Evolutionary conservation across 2,888 invertebrate species (phyloP).

Genomic region (Arge pagana): DNA sequence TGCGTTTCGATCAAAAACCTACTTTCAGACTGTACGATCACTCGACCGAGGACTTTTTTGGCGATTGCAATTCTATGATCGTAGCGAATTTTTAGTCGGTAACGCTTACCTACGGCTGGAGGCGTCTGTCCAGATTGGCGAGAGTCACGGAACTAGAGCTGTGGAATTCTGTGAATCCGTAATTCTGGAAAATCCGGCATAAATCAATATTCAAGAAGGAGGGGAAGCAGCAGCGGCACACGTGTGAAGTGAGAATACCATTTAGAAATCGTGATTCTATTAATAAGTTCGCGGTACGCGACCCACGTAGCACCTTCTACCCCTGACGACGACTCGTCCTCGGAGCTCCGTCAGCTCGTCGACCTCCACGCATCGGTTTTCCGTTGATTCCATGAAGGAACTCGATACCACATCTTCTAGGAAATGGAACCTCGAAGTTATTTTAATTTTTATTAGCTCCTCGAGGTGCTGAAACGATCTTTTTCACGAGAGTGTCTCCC

Average conservation of each 20-base stretch:
- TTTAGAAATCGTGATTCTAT: constrained; percentile 37
- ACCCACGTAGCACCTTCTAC: constrained; percentile 2
- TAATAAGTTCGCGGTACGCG: constrained; percentile 29
- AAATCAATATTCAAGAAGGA: constrained; percentile 42
- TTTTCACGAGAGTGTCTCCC: constrained; percentile 1
- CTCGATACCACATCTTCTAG: constrained; percentile 39
- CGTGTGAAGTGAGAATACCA: constrained; percentile 41
- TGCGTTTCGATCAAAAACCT: too few species aligned
- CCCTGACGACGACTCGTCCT: too few species aligned
- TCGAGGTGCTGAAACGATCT: constrained; percentile 13
- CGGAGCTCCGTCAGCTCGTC: too few species aligned
- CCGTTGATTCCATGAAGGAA: constrained; percentile 33
- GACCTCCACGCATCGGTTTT: background rate
- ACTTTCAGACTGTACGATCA: too few species aligned
- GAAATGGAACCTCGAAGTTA: constrained; percentile 35
- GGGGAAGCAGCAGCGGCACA: constrained; percentile 37
- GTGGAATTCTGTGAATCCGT: constrained; percentile 21
- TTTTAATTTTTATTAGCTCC: constrained; percentile 37
- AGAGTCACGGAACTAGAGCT: constrained; percentile 17
- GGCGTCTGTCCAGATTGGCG: too few species aligned
- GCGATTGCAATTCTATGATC: too few species aligned
- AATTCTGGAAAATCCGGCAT: constrained; percentile 40
- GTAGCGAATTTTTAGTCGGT: too few species aligned
- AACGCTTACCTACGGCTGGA: too few species aligned
- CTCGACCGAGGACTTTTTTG: too few species aligned